phyloP scores from a whole-genome alignment of 2,113 vertebrate genomes.

The Crotalus horridus region DNA sequence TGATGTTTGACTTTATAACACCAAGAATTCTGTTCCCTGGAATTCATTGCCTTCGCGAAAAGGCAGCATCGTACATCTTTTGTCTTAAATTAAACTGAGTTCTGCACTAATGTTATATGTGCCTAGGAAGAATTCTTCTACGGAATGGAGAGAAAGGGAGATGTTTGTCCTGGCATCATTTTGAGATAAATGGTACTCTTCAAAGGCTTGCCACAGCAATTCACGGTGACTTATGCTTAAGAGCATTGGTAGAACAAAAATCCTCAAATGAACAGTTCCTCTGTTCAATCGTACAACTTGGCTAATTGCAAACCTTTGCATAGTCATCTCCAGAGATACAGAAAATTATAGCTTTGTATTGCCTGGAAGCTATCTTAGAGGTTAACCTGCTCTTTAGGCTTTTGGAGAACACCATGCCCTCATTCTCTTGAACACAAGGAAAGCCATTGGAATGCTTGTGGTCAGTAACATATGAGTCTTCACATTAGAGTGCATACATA shows the following conservation, averaged over 20 bases:
- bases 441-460: background rate
- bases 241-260: background rate
- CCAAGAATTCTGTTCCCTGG: slow-evolving; percentile 23
- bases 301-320: background rate
- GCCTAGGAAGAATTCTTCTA: slow-evolving; percentile 12
- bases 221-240: slow-evolving; percentile 13
- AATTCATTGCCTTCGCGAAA: background rate
- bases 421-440: background rate
- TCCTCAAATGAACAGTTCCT: background rate
- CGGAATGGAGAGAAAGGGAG: background rate
- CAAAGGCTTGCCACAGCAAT: slow-evolving; percentile 19
- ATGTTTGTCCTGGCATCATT: slow-evolving; percentile 17
- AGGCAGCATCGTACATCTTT: slow-evolving; percentile 19
- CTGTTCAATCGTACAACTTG: slow-evolving; percentile 18
- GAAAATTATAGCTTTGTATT: background rate
- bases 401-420: background rate
- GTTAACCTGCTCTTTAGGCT: background rate
- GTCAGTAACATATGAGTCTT: background rate
- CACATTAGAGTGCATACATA: background rate
- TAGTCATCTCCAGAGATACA: background rate
- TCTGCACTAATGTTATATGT: slow-evolving; percentile 29
- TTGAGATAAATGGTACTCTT: slow-evolving; percentile 13
- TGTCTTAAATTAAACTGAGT: slow-evolving; percentile 4
- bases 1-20: background rate
- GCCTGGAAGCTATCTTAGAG: slow-evolving; percentile 2